These are phyloP conservation scores for Hypolimnas misippus DNA, from an alignment of 2,888 invertebrate species.

Conservation along the genomic window DNA sequence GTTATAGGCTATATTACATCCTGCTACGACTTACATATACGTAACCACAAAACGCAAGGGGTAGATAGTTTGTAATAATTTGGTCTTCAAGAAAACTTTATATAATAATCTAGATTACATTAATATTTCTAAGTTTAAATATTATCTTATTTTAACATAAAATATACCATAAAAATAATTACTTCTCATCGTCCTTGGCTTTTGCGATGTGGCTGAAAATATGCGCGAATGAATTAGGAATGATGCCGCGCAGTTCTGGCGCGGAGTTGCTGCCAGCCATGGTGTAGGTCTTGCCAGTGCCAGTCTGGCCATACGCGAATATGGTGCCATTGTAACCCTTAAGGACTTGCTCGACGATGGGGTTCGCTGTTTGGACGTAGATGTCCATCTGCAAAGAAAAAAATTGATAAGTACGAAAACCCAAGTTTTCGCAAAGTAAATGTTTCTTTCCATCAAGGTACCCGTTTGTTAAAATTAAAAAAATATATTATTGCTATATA, in stretches of 20 bases:
- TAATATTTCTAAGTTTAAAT: too few relatives aligned
- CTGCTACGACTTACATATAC: too few relatives aligned
- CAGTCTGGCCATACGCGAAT: constrained; percentile 95
- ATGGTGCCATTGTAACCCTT: constrained; percentile 98
- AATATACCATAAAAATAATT: constrained; percentile 51
- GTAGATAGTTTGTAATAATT: too few relatives aligned
- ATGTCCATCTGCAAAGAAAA: constrained; percentile 93
- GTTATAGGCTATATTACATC: too few relatives aligned
- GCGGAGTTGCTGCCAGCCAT: constrained; percentile 97
- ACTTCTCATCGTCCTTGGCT: constrained; percentile 95
- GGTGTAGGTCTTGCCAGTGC: constrained; percentile 99
- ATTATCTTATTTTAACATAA: not conserved
- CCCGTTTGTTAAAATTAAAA: too few relatives aligned
- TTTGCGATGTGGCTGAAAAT: constrained; percentile 99
- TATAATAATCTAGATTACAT: too few relatives aligned
- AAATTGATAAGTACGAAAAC: too few relatives aligned
- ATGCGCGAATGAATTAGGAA: constrained; percentile 99
- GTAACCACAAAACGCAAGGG: too few relatives aligned
- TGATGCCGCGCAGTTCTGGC: constrained; percentile 96
- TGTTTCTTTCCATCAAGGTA: too few relatives aligned
- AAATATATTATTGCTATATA: too few relatives aligned
- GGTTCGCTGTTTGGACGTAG: constrained; percentile 97
- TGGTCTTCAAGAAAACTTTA: too few relatives aligned
- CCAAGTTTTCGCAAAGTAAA: too few relatives aligned
- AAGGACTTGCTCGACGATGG: constrained; percentile 98